These are phyloP conservation scores for Porphyrio hochstetteri DNA, from an alignment of 2,113 vertebrate genomes.

Conservation along the genomic window DNA sequence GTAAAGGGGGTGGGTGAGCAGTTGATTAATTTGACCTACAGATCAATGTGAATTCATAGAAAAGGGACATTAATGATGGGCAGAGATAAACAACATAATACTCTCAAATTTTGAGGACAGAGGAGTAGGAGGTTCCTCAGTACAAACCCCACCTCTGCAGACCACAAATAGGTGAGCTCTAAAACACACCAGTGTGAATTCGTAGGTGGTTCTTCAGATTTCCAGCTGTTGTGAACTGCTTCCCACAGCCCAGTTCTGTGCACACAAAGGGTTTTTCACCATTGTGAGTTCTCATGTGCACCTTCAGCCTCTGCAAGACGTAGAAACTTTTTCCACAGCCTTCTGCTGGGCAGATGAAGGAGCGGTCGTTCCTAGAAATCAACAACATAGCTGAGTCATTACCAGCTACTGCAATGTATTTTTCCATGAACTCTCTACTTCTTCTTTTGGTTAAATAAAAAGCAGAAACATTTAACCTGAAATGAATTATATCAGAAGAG, in stretches of 20 bases:
- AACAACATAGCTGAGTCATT: not conserved
- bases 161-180: conserved; percentile 9
- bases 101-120: not conserved
- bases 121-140: not conserved
- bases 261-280: conserved; percentile 97
- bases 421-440: not conserved
- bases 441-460: not conserved
- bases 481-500: not conserved
- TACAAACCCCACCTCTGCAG: conserved; percentile 18
- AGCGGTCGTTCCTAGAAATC: conserved; percentile 89
- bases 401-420: not conserved
- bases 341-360: conserved; percentile 92
- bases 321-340: conserved; percentile 99
- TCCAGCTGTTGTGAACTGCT: conserved; percentile 96
- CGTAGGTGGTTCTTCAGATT: conserved; percentile 97
- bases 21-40: not conserved
- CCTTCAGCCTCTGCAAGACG: conserved; percentile 94
- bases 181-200: conserved; percentile 89
- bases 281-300: conserved; percentile 99
- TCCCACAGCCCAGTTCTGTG: conserved; percentile 91
- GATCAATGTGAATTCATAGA: not conserved
- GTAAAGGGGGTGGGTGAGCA: not conserved
- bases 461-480: not conserved
- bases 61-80: not conserved
- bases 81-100: not conserved